Evolutionary conservation across 1,140 invertebrate genomes (phyloP).

Genomic region (Pararge aegeria): DNA sequence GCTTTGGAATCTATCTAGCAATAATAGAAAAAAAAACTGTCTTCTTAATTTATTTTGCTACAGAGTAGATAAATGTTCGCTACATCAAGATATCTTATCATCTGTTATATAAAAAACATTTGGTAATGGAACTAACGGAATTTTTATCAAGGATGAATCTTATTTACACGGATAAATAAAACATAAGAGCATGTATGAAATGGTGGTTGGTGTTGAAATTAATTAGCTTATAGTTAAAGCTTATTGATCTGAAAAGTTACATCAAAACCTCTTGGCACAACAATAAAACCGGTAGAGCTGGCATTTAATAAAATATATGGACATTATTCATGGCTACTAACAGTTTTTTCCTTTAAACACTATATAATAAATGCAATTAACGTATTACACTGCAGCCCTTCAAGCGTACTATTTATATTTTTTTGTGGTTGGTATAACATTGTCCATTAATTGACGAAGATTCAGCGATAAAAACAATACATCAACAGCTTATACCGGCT

Average conservation of each 20-base stretch:
- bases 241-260: slow-evolving; percentile 6
- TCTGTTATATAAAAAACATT: not conserved
- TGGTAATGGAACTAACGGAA: not conserved
- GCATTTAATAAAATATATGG: slow-evolving; percentile 48
- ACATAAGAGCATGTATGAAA: slow-evolving; percentile 3
- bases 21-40: too few relatives aligned
- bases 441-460: slow-evolving; percentile 48
- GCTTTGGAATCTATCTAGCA: too few relatives aligned
- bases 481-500: slow-evolving; percentile 38
- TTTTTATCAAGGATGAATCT: slow-evolving; percentile 4
- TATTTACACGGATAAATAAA: not conserved
- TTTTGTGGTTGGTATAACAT: slow-evolving; percentile 39
- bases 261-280: slow-evolving; percentile 8
- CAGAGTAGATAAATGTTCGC: not conserved
- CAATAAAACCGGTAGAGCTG: slow-evolving; percentile 36
- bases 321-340: slow-evolving; percentile 45
- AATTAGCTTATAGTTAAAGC: slow-evolving; percentile 2
- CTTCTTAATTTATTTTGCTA: too few relatives aligned
- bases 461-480: slow-evolving; percentile 42
- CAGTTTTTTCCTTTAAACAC: slow-evolving; percentile 43
- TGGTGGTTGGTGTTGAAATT: not conserved
- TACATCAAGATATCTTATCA: not conserved
- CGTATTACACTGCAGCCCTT: slow-evolving; percentile 38
- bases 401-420: slow-evolving; percentile 34
- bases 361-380: slow-evolving; percentile 54